Evolutionary conservation across 2,113 vertebrate species (phyloP), one percentile per base, ranked within the genome.

Genomic region (Cochlearius cochlearius): DNA sequence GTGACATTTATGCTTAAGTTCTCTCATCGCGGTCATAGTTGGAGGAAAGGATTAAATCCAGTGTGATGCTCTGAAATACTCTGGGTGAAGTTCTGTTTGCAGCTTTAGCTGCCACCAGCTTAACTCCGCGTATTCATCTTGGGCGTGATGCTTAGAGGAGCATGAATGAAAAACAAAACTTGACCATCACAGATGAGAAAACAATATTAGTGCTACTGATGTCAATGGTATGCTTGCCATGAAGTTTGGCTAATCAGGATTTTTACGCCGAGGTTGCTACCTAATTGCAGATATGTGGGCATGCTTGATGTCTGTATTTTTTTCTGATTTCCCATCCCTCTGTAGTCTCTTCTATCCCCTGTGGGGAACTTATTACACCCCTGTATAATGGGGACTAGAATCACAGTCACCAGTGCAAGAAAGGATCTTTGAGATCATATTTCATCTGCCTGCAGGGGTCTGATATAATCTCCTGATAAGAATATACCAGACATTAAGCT

Each of bases 381-480:
- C 59, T 73, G 11, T 69, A n/a, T 63, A 74, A 71, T 0, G 71
- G n/a, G 12, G 75, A 86, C 68, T 63, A 77, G 72, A 86, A 88
- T 85, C 79, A 86, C n/a, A 84, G 75, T 34, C 68, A 84, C 59
- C 52, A 90, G 76, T 34, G 60, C 79, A 89, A 75, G 83, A 92
- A 93, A 89, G 38, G 86, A n/a, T n/a, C 79, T 95, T 91, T 91
- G 36, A 84, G 79, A 84, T 94, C 64, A 27, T 59, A 63, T 94
- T 95, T 62, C 92, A 55, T 60, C 63, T 77, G 62, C 71, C 78
- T 92, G 19, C 38, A 29, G 14, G 30, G 47, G 16, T 74, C 76
- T 91, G 83, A 92, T 86, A 81, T 25, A 92, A 92, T 86, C 72
- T 90, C 38, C 43, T 4, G 43, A 80, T 84, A 93, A 92, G 79